Conservation (phyloP, 2,113 vertebrate species). For the Aptenodytes forsteri region DNA sequence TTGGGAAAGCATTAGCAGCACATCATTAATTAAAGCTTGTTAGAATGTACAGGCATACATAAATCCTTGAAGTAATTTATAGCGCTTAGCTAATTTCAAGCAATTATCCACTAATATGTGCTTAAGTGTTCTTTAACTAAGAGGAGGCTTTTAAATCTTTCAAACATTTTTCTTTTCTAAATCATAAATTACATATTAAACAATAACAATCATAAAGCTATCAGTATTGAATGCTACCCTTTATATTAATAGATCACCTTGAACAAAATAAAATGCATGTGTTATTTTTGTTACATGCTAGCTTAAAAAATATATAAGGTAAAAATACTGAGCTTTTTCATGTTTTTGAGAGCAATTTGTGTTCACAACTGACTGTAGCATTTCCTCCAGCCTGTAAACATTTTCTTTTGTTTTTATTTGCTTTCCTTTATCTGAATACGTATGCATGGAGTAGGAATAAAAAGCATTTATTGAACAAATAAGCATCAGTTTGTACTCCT, state of each 20-base stretch:
- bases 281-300: background rate
- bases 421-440: background rate
- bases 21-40: conserved; percentile 84
- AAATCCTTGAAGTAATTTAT: conserved; percentile 83
- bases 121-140: conserved; percentile 81
- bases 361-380: background rate
- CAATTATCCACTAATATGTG: conserved; percentile 81
- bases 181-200: conserved; percentile 71
- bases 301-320: background rate
- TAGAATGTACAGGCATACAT: conserved; percentile 77
- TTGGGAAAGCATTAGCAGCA: conserved; percentile 78
- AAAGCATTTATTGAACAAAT: background rate
- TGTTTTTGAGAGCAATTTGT: background rate
- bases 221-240: background rate
- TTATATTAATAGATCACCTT: background rate
- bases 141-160: conserved; percentile 76
- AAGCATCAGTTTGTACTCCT: background rate
- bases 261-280: background rate
- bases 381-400: background rate
- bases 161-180: conserved; percentile 73
- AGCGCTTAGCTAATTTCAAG: conserved; percentile 80
- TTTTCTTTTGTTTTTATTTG: background rate
- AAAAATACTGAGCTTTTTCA: background rate
- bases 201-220: conserved; percentile 44
- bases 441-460: background rate